Evolutionary conservation across 2,888 invertebrate species (phyloP).

Genomic region (Noctua fimbriata): DNA sequence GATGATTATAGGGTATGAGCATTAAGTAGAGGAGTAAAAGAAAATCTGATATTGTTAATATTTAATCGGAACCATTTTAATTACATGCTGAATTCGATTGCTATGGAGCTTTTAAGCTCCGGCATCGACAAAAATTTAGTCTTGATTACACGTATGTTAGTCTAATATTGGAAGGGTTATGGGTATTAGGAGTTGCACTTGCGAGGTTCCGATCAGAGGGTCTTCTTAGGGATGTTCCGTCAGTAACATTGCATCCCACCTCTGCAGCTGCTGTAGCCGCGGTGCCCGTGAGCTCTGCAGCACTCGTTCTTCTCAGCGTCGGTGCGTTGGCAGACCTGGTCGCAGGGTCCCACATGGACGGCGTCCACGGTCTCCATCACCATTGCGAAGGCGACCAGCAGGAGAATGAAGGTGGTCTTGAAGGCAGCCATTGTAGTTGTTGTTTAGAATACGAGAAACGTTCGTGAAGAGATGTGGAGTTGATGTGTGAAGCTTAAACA

Average conservation of each 20-base stretch:
- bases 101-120: too few species aligned
- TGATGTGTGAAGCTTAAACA: slow-evolving; percentile 8
- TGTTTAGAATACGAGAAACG: slow-evolving; percentile 16
- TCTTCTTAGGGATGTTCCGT: neutral
- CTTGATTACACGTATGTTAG: neutral
- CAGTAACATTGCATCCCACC: slow-evolving; percentile 25
- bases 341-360: slow-evolving; percentile 22
- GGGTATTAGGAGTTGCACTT: too few species aligned
- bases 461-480: slow-evolving; percentile 14
- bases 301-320: slow-evolving; percentile 22
- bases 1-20: neutral
- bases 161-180: neutral
- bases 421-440: slow-evolving; percentile 34
- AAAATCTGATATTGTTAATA: neutral
- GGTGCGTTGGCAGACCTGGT: slow-evolving; percentile 35
- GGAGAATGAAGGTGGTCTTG: slow-evolving; percentile 42
- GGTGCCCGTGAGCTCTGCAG: slow-evolving; percentile 42
- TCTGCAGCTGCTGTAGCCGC: neutral
- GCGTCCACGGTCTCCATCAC: slow-evolving; percentile 34
- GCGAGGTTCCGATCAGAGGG: neutral
- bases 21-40: neutral
- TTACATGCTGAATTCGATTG: neutral
- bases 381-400: slow-evolving; percentile 51
- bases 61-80: slow-evolving; percentile 16
- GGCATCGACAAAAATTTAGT: neutral